phyloP scores from a whole-genome alignment of 2,888 invertebrate genomes.

The Heliconius erato region DNA sequence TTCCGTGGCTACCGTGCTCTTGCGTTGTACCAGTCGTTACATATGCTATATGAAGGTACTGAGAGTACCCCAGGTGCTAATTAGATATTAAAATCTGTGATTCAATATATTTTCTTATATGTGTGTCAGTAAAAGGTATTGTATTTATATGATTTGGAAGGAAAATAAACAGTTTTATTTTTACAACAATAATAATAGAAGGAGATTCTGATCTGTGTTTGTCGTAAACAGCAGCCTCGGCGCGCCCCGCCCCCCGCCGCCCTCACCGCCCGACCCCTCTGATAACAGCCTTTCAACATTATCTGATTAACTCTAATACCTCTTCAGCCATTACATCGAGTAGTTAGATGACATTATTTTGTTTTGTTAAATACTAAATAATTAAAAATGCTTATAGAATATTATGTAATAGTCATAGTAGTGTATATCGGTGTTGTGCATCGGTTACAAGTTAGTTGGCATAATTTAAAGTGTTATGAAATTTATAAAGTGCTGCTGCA shows the following conservation, averaged over 20 bases:
- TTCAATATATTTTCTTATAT: conserved; percentile 22
- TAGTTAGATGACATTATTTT: conserved; percentile 10
- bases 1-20: conserved; percentile 69
- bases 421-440: conserved; percentile 11
- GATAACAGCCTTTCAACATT: conserved; percentile 53
- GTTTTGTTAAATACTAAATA: neutral
- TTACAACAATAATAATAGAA: conserved; percentile 30
- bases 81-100: conserved; percentile 45
- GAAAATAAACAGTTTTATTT: conserved; percentile 15
- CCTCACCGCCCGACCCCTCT: conserved; percentile 55
- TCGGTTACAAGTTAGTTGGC: conserved; percentile 50
- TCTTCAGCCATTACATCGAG: conserved; percentile 32
- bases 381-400: conserved; percentile 11
- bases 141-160: conserved; percentile 33
- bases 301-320: conserved; percentile 50
- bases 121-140: conserved; percentile 35
- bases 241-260: conserved; percentile 55
- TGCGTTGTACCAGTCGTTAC: conserved; percentile 67
- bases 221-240: conserved; percentile 52
- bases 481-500: conserved; percentile 59
- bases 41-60: conserved; percentile 56
- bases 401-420: conserved; percentile 23
- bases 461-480: conserved; percentile 56
- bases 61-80: conserved; percentile 46
- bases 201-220: conserved; percentile 52